Conservation (phyloP, 2,888 invertebrate species). For the Phyto melanocephala region DNA sequence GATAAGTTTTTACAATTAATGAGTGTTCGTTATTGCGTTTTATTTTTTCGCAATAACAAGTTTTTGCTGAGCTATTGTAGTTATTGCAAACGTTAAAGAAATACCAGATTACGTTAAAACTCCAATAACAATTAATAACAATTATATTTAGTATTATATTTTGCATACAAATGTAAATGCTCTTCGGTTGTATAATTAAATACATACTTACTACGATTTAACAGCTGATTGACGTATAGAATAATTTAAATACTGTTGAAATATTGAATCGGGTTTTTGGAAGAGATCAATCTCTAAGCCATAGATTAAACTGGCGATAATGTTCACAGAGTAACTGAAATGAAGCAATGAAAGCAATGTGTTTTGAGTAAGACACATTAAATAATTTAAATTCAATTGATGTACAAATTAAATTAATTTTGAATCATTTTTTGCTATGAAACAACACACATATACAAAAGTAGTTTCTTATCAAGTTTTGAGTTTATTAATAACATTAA, state of each 20-base stretch:
- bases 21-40: too few species aligned
- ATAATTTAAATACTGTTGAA: constrained; percentile 68
- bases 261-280: constrained; percentile 72
- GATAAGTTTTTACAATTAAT: too few species aligned
- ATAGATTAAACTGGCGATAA: constrained; percentile 79
- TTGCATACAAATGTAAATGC: not conserved
- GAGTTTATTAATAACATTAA: not conserved
- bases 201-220: constrained; percentile 70
- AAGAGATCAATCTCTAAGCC: constrained; percentile 78
- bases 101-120: not conserved
- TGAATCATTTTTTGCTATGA: not conserved
- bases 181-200: not conserved
- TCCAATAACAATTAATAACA: too few species aligned
- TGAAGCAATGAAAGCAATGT: not conserved
- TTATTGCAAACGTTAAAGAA: not conserved
- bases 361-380: not conserved
- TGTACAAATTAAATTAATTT: constrained; percentile 9
- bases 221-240: constrained; percentile 46
- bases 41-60: not conserved
- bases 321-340: constrained; percentile 78
- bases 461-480: constrained; percentile 16
- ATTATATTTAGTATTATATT: not conserved
- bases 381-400: constrained; percentile 24
- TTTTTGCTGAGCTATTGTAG: not conserved
- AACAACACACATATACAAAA: not conserved